Conservation (phyloP, 2,888 invertebrate species). For the Philaethria dido region DNA sequence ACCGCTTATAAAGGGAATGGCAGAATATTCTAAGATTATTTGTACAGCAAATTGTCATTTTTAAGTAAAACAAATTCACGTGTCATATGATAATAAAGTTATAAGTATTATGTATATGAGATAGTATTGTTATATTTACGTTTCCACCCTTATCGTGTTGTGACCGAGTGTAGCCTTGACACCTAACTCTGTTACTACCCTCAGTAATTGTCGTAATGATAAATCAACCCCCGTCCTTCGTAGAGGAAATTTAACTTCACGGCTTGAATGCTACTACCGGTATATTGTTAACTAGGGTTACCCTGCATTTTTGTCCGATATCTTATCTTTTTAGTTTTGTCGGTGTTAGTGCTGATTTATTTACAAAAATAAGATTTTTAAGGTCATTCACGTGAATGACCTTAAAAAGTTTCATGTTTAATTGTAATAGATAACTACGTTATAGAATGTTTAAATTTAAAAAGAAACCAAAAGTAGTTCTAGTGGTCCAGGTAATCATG, state of each 20-base stretch:
- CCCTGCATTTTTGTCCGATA: background rate
- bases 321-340: background rate
- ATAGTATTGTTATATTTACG: background rate
- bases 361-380: no score
- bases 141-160: background rate
- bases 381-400: no score
- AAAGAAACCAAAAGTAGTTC: no score
- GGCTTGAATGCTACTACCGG: slow-evolving; percentile 11
- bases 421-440: no score
- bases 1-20: no score
- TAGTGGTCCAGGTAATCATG: no score
- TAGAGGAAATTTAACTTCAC: slow-evolving; percentile 20
- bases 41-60: background rate
- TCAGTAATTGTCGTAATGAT: slow-evolving; percentile 33
- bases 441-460: no score
- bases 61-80: background rate
- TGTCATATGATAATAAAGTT: background rate
- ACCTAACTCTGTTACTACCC: slow-evolving; percentile 18
- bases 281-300: background rate
- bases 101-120: background rate
- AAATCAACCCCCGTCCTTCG: slow-evolving; percentile 27
- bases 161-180: slow-evolving; percentile 17
- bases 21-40: no score
- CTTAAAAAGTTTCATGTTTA: no score
- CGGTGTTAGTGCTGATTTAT: background rate